These are phyloP conservation scores for Alca torda DNA, from an alignment of 2,797 vertebrate species.

Conservation along the genomic window DNA sequence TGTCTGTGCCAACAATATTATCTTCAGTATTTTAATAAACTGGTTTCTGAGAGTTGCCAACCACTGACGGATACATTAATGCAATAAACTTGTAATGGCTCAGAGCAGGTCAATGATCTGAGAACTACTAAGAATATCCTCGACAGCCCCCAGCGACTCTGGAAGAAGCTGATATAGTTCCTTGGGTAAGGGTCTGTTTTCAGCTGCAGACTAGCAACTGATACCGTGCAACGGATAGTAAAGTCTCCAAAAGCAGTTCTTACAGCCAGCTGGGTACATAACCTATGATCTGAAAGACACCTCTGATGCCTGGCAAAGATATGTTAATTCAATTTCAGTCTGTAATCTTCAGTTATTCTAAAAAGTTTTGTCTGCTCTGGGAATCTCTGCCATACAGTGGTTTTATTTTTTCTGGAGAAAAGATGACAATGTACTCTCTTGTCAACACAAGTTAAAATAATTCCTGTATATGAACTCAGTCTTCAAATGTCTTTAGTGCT, in stretches of 20 bases:
- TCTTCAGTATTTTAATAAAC: slow-evolving; percentile 10
- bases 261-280: background rate
- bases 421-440: background rate
- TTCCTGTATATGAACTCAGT: background rate
- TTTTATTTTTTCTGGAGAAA: background rate
- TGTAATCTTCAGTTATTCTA: background rate
- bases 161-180: background rate
- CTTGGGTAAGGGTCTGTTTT: background rate
- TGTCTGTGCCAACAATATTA: background rate
- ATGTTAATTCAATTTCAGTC: background rate
- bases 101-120: background rate
- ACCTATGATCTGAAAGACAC: background rate
- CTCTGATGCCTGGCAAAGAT: background rate
- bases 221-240: background rate
- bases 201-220: background rate
- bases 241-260: background rate
- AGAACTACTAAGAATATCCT: background rate
- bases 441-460: background rate
- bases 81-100: background rate
- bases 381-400: background rate
- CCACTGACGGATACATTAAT: background rate
- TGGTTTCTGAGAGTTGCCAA: background rate
- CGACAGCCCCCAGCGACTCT: background rate
- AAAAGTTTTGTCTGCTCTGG: background rate
- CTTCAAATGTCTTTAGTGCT: background rate